Evolutionary conservation across 2,797 vertebrate genomes (phyloP).

Genomic region (Melopsittacus undulatus): DNA sequence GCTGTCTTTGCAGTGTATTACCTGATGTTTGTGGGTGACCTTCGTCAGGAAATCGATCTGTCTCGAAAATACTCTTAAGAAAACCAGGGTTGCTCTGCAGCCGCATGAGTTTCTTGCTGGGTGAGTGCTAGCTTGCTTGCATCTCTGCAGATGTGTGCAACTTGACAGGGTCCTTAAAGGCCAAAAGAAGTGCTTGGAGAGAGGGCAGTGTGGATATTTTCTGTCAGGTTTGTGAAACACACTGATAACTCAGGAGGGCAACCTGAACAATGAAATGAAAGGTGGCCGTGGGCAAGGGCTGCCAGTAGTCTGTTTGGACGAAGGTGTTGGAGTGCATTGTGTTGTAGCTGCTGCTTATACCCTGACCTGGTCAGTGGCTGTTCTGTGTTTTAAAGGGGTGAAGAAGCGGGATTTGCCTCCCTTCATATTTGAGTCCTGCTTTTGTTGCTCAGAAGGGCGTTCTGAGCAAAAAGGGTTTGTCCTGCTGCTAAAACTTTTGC

Average conservation of each 20-base stretch:
- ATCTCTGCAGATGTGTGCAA: too few species aligned
- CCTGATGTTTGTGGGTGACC: not conserved
- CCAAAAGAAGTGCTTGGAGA: not conserved
- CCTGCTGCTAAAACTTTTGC: not conserved
- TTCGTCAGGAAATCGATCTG: not conserved
- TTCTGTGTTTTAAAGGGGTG: not conserved
- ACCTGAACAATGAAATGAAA: not conserved
- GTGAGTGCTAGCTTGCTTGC: not conserved
- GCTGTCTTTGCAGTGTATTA: not conserved
- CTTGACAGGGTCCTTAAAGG: rapidly evolving
- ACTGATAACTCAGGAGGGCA: rapidly evolving
- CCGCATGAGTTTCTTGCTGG: not conserved
- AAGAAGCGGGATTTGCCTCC: not conserved
- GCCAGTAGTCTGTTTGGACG: not conserved
- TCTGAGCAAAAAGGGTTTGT: not conserved
- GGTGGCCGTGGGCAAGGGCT: not conserved
- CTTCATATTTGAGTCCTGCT: not conserved
- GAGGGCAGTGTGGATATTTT: not conserved
- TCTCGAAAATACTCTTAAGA: not conserved
- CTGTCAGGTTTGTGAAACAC: not conserved
- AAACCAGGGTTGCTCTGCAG: not conserved
- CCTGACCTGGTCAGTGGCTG: not conserved
- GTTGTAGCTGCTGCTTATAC: not conserved
- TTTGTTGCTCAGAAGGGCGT: not conserved
- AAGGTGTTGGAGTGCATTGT: not conserved